Conservation (phyloP, 2,113 vertebrate genomes). For the Menura novaehollandiae region DNA sequence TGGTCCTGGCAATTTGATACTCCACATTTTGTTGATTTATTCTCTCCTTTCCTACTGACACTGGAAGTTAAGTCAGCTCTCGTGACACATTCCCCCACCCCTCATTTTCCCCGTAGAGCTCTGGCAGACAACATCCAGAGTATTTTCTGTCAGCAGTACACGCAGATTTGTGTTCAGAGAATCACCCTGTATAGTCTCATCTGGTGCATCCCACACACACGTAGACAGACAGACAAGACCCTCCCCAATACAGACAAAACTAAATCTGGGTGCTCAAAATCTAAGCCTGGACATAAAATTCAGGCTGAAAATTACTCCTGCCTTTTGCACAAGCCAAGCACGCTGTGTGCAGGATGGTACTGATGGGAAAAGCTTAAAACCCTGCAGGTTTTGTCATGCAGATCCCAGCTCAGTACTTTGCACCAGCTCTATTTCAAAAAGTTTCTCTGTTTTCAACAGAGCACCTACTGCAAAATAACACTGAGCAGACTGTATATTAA, state of each 20-base stretch:
- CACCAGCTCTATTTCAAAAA: constrained; percentile 8
- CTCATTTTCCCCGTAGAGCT: neutral
- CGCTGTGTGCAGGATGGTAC: neutral
- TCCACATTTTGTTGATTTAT: neutral
- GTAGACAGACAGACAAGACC: neutral
- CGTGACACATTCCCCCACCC: neutral
- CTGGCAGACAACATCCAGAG: neutral
- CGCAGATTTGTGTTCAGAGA: neutral
- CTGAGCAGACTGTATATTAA: constrained; percentile 56
- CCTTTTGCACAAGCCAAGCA: neutral
- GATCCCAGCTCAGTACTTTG: neutral
- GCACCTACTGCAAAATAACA: constrained; percentile 52
- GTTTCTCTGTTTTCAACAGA: constrained; percentile 35
- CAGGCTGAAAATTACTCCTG: neutral
- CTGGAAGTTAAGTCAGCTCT: neutral
- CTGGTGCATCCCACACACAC: neutral
- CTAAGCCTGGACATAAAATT: neutral
- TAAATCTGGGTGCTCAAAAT: neutral
- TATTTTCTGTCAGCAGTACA: neutral
- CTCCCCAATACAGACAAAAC: neutral
- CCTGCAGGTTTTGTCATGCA: neutral
- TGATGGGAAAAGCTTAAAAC: neutral
- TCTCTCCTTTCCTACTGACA: neutral
- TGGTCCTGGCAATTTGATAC: neutral
- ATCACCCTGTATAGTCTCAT: neutral